Conservation (phyloP, 2,797 vertebrate species). For the Phyllotis vaccarum region DNA sequence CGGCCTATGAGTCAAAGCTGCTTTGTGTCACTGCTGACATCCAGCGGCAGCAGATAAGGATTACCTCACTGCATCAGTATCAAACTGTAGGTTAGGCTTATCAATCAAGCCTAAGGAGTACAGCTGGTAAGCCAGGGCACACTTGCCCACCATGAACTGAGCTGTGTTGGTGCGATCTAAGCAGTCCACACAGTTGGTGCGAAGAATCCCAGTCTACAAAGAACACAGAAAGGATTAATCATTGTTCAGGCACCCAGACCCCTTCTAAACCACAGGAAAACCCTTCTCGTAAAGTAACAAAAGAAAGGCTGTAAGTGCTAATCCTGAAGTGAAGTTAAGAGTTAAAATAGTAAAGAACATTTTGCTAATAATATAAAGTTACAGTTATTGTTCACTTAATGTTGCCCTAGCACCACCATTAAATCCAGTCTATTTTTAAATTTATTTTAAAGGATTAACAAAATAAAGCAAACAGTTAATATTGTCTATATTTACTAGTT, state of each 20-base stretch:
- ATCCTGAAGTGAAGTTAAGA: conserved; percentile 43
- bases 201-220: conserved; percentile 94
- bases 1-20: conserved; percentile 4
- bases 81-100: conserved; percentile 98
- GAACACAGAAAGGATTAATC: conserved; percentile 46
- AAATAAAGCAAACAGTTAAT: conserved; percentile 51
- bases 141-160: conserved; percentile 99
- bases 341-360: conserved; percentile 53
- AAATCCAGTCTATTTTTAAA: not conserved
- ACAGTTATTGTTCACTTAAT: not conserved
- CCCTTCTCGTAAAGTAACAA: conserved; percentile 10
- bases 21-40: not conserved
- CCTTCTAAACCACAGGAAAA: not conserved
- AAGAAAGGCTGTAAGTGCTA: not conserved
- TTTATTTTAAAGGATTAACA: conserved; percentile 54
- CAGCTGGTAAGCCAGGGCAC: conserved; percentile 97
- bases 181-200: conserved; percentile 99
- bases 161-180: conserved; percentile 98
- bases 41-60: conserved; percentile 17
- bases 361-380: not conserved
- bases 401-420: not conserved
- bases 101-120: conserved; percentile 97
- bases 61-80: conserved; percentile 98
- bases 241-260: not conserved
- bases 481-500: conserved; percentile 16